Evolutionary conservation across 2,113 vertebrate genomes (phyloP), one percentile per base, ranked within the genome.

Genomic region (Recurvirostra avosetta): DNA sequence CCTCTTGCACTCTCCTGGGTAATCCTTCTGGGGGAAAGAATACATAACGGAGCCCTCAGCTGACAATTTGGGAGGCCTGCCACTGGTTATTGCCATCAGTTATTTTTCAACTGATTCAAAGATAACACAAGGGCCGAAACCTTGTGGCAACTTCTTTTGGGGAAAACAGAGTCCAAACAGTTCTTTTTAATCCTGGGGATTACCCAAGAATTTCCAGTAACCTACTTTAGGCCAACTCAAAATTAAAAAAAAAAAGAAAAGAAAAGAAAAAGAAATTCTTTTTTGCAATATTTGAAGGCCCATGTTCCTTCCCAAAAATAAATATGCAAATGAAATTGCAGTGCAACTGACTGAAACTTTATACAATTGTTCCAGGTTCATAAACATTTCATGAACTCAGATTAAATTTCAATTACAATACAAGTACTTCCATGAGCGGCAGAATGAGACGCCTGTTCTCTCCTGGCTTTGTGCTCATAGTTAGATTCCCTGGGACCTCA

Each of bases 391-490:
- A 97, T 95, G 92, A 97, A 94, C 55, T 80, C 81, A 86, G 95
- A 97, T 97, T 97, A 96, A 92, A 97, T 97, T 97, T 95, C 96
- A 97, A 94, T 97, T 95, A 95, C 77, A 94, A 97, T 87, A 82
- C 80, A 89, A 94, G 81, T 79, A 90, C 62, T 94, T 90, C 84
- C 73, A 55, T 5, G 41, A 94, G 74, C 2, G 0, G 66, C 87
- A 91, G 74, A 94, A 92, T 62, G 93, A 94, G 87, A 88, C 1
- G 49, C 53, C 36, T 76, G 36, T 53, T 93, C 81, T 92, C 30
- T 59, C 38, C 80, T 68, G 56, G 56, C 43, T 95, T 94, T 86
- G 53, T 87, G 25, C 53, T 85, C 45, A 23, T 19, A 80, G 73
- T 55, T 43, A 84, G 66, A 72, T 92, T 82, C 36, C n/a, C 62